A percentile compares a stretch with the other conserved stretches of the same genome.
These are phyloP conservation scores for Petrocephalus zakoni DNA, from an alignment of 2,113 vertebrate genomes.

Conservation along the genomic window DNA sequence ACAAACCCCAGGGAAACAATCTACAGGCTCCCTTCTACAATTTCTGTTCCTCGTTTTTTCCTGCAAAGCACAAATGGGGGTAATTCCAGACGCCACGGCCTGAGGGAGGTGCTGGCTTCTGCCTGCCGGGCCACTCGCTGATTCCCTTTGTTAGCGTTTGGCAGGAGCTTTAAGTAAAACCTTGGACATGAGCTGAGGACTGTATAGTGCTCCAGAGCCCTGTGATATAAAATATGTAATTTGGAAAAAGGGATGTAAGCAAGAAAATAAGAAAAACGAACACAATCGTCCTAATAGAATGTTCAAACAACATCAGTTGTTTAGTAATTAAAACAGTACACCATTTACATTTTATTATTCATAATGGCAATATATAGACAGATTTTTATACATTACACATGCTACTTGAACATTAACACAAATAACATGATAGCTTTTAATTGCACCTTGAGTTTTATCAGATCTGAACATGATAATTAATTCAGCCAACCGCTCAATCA, in stretches of 20 bases:
- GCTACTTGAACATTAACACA: background rate
- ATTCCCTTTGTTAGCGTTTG: background rate
- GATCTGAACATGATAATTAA: background rate
- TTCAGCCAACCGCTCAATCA: background rate
- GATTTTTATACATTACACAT: background rate
- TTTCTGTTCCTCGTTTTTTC: background rate
- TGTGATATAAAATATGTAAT: background rate
- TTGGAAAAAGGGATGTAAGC: background rate
- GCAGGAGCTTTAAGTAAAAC: conserved; percentile 6
- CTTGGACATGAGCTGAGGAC: background rate
- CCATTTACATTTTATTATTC: background rate
- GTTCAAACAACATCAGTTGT: background rate
- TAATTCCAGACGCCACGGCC: background rate
- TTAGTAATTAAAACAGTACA: background rate
- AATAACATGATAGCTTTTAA: background rate
- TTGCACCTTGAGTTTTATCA: background rate
- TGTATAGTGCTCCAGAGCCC: background rate
- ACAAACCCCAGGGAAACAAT: background rate
- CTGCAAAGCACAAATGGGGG: background rate
- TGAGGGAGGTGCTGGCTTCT: background rate
- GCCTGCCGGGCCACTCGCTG: background rate
- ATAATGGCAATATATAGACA: background rate
- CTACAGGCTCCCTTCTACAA: background rate
- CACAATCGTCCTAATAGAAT: background rate
- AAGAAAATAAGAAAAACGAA: background rate